A percentile compares a stretch with the other conserved stretches of the same genome.
These are phyloP conservation scores for Drosophila trapezifrons DNA, from an alignment of 1,140 invertebrate genomes.

Conservation along the genomic window DNA sequence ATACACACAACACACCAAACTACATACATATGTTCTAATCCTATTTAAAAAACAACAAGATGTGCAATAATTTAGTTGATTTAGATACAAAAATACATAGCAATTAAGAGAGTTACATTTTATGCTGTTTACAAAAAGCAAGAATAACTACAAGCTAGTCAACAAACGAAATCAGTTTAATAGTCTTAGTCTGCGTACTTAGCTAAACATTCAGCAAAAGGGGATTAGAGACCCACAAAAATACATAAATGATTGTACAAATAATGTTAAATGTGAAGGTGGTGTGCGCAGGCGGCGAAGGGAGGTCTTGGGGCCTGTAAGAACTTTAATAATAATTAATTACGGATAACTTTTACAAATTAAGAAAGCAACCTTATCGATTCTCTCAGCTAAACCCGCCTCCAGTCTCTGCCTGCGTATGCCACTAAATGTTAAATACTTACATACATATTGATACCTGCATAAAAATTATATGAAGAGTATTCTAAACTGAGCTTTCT, in stretches of 20 bases:
- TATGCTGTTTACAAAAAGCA: constrained; percentile 71
- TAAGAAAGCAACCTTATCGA: neutral
- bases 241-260: constrained; percentile 38
- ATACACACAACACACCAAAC: constrained; percentile 21
- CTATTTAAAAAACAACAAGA: constrained; percentile 34
- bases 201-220: constrained; percentile 24
- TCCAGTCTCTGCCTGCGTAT: constrained; percentile 2
- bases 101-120: constrained; percentile 63
- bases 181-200: constrained; percentile 30
- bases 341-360: constrained; percentile 22
- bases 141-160: constrained; percentile 67
- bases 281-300: constrained; percentile 11
- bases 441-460: constrained; percentile 40
- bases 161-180: constrained; percentile 46
- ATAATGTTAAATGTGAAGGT: constrained; percentile 30
- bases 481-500: constrained; percentile 23
- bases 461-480: constrained; percentile 44
- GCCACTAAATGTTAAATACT: constrained; percentile 36
- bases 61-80: constrained; percentile 73
- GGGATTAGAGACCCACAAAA: constrained; percentile 17
- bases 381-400: neutral
- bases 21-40: constrained; percentile 60
- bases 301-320: neutral
- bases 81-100: constrained; percentile 52
- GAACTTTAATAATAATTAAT: neutral